A percentile compares a stretch with the other conserved stretches of the same genome.
These are phyloP conservation scores for Andrena camellia DNA, from an alignment of 2,888 invertebrate species.

Conservation along the genomic window DNA sequence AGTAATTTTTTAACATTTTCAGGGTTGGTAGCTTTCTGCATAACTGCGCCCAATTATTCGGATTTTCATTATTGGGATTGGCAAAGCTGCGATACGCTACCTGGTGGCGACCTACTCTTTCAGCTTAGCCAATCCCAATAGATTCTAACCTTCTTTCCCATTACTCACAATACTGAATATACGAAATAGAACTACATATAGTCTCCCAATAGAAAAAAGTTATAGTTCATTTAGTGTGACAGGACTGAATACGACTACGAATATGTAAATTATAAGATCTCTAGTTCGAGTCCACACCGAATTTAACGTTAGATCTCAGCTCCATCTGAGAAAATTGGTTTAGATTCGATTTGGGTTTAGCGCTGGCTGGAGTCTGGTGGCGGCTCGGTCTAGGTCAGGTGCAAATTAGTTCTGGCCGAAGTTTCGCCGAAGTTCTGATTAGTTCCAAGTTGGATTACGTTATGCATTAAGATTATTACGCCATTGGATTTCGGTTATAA, in stretches of 20 bases:
- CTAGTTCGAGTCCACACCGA: background rate
- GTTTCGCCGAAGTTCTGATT: slow-evolving; percentile 20
- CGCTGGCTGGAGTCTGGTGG: background rate
- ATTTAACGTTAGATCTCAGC: background rate
- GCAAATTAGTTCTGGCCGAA: background rate
- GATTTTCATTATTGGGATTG: too few relatives aligned
- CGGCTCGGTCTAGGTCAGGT: slow-evolving; percentile 2
- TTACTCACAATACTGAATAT: too few relatives aligned
- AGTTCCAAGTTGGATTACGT: background rate
- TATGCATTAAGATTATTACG: background rate
- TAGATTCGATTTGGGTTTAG: background rate
- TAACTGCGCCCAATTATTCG: too few relatives aligned
- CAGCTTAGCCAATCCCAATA: too few relatives aligned
- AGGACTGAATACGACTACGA: background rate
- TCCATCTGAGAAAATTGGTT: background rate
- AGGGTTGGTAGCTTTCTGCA: too few relatives aligned
- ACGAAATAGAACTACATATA: too few relatives aligned
- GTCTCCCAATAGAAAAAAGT: too few relatives aligned
- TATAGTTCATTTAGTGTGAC: too few relatives aligned
- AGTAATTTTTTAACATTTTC: too few relatives aligned
- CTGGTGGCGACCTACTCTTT: too few relatives aligned
- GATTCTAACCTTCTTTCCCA: too few relatives aligned
- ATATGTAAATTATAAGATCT: background rate
- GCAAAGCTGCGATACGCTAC: too few relatives aligned
- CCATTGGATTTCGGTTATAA: background rate